Evolutionary conservation across 2,888 invertebrate species (phyloP).

Genomic region (Noctua fimbriata): DNA sequence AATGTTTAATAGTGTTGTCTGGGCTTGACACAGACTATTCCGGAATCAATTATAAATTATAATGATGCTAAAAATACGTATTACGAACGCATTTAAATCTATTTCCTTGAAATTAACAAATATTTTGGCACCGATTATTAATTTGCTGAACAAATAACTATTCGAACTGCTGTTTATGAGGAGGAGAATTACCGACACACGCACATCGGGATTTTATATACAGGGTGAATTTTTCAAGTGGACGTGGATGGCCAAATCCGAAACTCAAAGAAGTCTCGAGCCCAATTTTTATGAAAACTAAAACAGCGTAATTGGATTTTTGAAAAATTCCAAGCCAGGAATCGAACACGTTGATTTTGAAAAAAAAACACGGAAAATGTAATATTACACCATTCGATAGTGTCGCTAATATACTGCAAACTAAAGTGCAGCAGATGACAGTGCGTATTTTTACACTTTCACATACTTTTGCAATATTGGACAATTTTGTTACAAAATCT

Average conservation of each 20-base stretch:
- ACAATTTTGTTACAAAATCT: constrained; percentile 31
- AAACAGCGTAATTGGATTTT: too few species aligned
- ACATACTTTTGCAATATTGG: constrained; percentile 16
- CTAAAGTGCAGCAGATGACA: not conserved
- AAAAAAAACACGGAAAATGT: too few species aligned
- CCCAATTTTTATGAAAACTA: too few species aligned
- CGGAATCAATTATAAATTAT: not conserved
- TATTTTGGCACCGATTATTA: not conserved
- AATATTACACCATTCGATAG: too few species aligned
- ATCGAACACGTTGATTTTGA: too few species aligned
- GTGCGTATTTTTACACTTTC: not conserved
- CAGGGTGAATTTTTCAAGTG: too few species aligned
- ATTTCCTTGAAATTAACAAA: not conserved
- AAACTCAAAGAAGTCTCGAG: too few species aligned
- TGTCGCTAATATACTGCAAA: too few species aligned
- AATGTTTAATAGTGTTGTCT: not conserved
- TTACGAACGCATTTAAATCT: not conserved
- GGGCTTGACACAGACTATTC: not conserved
- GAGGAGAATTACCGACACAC: not conserved
- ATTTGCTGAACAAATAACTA: not conserved
- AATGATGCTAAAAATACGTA: not conserved
- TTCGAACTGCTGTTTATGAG: not conserved
- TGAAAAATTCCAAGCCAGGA: too few species aligned
- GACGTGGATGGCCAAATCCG: too few species aligned
- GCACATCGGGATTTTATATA: not conserved